A percentile compares a stretch with the other conserved stretches of the same genome.
phyloP scores from a whole-genome alignment of 35 echinoderm and acorn worm species.

The Stichopus chloronotus region DNA sequence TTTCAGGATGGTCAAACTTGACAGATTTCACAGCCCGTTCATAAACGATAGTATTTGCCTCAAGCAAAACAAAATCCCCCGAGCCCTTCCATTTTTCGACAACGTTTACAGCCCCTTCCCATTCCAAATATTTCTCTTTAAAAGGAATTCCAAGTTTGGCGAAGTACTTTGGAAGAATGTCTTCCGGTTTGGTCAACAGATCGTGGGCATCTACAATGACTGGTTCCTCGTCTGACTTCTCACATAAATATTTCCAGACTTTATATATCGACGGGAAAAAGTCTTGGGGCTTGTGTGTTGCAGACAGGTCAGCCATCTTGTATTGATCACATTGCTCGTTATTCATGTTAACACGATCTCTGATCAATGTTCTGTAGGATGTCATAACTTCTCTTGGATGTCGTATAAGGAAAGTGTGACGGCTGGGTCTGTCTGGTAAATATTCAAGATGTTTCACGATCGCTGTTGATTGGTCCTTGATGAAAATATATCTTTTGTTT shows the following conservation, averaged over 20 bases:
- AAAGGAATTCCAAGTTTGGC: conserved; percentile 33
- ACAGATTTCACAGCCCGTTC: not conserved
- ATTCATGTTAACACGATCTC: not conserved
- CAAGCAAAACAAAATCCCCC: not conserved
- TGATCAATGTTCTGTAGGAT: not conserved
- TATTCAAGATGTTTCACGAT: not conserved
- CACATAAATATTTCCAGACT: conserved; percentile 15
- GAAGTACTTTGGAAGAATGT: conserved; percentile 42
- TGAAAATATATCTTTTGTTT: conserved; percentile 32
- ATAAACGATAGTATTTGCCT: conserved; percentile 4
- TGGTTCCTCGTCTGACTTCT: not conserved
- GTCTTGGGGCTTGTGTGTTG: no score
- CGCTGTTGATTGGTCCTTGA: conserved; percentile 9
- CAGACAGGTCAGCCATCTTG: not conserved
- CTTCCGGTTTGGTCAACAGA: not conserved
- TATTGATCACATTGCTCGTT: not conserved
- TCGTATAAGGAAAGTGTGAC: conserved; percentile 23
- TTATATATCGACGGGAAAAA: conserved; percentile 3
- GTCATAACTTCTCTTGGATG: not conserved
- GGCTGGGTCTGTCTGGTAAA: not conserved
- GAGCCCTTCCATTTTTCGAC: conserved; percentile 37
- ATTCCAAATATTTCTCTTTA: conserved; percentile 36
- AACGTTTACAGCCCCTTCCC: not conserved
- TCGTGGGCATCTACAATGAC: conserved; percentile 39
- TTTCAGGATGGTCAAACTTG: not conserved